Conservation (phyloP, 2,113 vertebrate genomes). For the Crotalus viridis region DNA sequence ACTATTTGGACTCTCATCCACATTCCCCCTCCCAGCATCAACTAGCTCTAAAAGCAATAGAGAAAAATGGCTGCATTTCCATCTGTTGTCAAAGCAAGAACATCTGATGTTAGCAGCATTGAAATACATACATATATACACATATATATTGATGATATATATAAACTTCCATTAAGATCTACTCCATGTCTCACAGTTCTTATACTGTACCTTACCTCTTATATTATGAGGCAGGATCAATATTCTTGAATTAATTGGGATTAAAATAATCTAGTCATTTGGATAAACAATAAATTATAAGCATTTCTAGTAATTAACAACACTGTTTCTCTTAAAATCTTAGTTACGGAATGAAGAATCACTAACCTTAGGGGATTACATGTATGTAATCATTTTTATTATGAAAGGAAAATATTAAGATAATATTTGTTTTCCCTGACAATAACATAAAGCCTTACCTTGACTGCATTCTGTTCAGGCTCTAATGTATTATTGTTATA, state of each 20-base stretch:
- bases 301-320: constrained; percentile 12
- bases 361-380: background rate
- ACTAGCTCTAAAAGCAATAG: too few species aligned
- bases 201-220: background rate
- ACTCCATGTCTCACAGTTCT: background rate
- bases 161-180: background rate
- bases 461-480: background rate
- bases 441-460: background rate
- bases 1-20: too few species aligned
- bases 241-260: background rate
- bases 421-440: background rate
- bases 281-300: background rate
- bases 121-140: background rate
- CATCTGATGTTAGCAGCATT: too few species aligned
- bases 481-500: background rate
- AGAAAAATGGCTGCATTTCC: too few species aligned
- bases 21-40: too few species aligned
- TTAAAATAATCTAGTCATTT: background rate
- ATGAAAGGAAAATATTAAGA: background rate
- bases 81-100: too few species aligned
- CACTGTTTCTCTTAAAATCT: constrained; percentile 29
- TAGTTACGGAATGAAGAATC: constrained; percentile 7
- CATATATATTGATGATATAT: background rate
- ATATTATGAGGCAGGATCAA: background rate
- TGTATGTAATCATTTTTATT: background rate